Base-by-base conservation (phyloP, 1,140 invertebrate genomes). In the Oncopodura yosiiana region DNA sequence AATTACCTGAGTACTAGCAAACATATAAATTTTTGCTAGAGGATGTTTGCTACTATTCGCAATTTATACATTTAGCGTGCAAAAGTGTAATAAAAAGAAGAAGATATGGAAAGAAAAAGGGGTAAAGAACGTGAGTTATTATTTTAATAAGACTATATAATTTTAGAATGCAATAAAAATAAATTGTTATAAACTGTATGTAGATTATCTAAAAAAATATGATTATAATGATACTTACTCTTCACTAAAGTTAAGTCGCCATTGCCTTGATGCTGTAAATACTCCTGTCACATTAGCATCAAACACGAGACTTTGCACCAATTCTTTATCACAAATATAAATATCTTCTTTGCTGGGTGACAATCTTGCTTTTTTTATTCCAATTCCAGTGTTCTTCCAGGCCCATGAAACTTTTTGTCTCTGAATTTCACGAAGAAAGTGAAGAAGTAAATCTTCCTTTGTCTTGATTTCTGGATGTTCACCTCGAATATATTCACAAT, bases 401-500 rank as follows among this genome's bases (percentile, higher is more conserved):
- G 87, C 87, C 86, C 86, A 88, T 50, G 82, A 84, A n/a, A n/a
- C 8, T 14, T 37, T n/a, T 5, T 3, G 3, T 84, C 85, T 53
- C 80, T 82, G 79, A 43, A 83, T 79, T 65, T 81, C 77, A 26
- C 77, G 75, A 51, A 91, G 69, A 71, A 90, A 90, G 69, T 90
- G 85, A 38, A 86, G 65, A 8, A 90, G 77, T 62, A 84, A 78
- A 63, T 87, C 83, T 71, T 91, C 87, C 36, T 86, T 79, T 42
- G 80, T 80, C 30, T 56, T 75, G 76, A 54, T 84, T 81, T n/a
- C 30, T 38, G 86, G 83, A 23, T 67, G 81, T 42, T 83, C 70
- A n/a, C n/a, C n/a, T 66, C 87, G 86, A 61, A 83, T 87, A 71
- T 90, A 90, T 69, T 90, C 85, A 68, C 87, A 90, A 68, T 90